Evolutionary conservation across 2,113 vertebrate species (phyloP), one percentile per base, ranked within the genome.

Genomic region (Falco punctatus): DNA sequence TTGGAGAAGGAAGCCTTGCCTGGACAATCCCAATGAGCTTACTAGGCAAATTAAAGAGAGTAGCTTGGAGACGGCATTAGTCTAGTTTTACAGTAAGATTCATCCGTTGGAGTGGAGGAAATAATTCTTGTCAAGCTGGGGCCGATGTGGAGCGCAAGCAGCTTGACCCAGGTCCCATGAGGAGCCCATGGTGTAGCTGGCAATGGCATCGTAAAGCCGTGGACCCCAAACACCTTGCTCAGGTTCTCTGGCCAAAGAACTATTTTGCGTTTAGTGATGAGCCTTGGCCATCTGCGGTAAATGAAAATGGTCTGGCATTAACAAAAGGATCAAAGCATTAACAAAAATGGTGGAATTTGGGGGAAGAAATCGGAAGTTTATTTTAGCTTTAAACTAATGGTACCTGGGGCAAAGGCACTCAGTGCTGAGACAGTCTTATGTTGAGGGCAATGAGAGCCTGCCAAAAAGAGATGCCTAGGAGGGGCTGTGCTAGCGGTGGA

Each of bases 141-240:
- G 15, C 38, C 0, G 2, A 32, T 5, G 40, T 13, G 26, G 70
- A 48, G 11, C 1, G 23, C 0, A 9, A 38, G n/a, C 11, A n/a
- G 19, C 32, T 94, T 49, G n/a, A 73, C 22, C 61, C 15, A 2
- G 40, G 44, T 40, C 23, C 27, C 8, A 1, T 2, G 7, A n/a
- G 17, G 65, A 52, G 71, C 35, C 57, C 9, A 44, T 27, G 69
- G 58, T 55, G 51, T 27, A 9, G 57, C n/a, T 48, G 52, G 18
- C 66, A 33, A 33, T 46, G 0, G 1, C 28, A 16, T 24, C 77
- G 46, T 19, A 20, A 64, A 32, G 33, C 48, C 62, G 51, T 16
- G 42, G 38, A 65, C 55, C 49, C 49, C n/a, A 22, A 32, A 9
- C 10, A 33, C 69, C 48, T 72, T 20, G n/a, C 48, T 57, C 17